Evolutionary conservation across 2,888 invertebrate species (phyloP).

Genomic region (Xestia xanthographa): DNA sequence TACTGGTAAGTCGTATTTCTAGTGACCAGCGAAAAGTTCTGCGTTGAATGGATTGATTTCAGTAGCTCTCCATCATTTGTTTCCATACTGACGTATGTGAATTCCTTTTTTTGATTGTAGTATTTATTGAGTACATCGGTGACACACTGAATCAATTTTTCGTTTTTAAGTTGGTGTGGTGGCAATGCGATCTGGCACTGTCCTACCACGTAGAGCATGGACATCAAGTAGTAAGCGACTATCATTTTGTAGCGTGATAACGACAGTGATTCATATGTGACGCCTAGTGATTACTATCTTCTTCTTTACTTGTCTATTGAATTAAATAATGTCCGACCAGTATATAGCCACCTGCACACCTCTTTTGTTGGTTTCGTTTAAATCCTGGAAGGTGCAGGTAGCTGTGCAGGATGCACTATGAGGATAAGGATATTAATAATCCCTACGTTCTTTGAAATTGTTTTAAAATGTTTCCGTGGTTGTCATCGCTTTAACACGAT

Average conservation of each 20-base stretch:
- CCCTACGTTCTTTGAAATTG: constrained; percentile 10
- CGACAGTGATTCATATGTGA: constrained; percentile 14
- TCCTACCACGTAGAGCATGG: constrained; percentile 22
- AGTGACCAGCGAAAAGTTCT: constrained; percentile 34
- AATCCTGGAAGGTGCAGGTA: too few relatives aligned
- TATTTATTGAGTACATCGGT: constrained; percentile 45
- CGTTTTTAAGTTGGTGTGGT: constrained; percentile 3
- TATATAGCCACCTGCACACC: too few relatives aligned
- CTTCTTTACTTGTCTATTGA: too few relatives aligned
- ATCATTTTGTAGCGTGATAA: constrained; percentile 46
- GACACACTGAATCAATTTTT: constrained; percentile 45
- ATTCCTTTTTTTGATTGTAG: constrained; percentile 42
- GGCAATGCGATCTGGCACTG: constrained; percentile 31
- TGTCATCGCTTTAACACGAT: background rate
- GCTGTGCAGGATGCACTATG: background rate
- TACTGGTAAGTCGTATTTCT: constrained; percentile 29
- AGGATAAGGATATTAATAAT: constrained; percentile 29
- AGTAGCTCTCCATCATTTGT: constrained; percentile 37
- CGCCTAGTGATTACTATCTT: constrained; percentile 11
- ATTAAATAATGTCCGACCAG: too few relatives aligned
- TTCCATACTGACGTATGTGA: constrained; percentile 56
- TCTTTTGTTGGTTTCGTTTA: too few relatives aligned
- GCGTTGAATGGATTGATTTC: constrained; percentile 38
- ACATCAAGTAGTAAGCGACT: constrained; percentile 31
- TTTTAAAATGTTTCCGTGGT: constrained; percentile 11